Percentiles rank a stretch among this genome's conserved stretches.
These are phyloP conservation scores for Achlya flavicornis DNA, from an alignment of 2,888 invertebrate species.

Conservation along the genomic window DNA sequence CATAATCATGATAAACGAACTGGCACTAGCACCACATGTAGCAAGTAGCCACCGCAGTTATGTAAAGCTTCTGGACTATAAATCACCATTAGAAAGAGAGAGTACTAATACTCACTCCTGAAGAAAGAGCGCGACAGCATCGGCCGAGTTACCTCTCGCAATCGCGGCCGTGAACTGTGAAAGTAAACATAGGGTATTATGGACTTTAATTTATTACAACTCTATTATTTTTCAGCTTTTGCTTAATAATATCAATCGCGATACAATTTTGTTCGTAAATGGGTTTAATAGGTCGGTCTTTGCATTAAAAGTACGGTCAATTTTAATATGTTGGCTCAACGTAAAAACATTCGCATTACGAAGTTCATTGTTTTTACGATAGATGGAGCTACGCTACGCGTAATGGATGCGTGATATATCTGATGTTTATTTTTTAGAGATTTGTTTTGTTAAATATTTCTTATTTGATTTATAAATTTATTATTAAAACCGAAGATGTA, in stretches of 20 bases:
- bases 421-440: not conserved
- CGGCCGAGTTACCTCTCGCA: constrained; percentile 35
- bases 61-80: constrained; percentile 66
- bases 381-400: constrained; percentile 48
- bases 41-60: constrained; percentile 65
- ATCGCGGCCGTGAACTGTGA: constrained; percentile 69
- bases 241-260: constrained; percentile 14
- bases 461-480: no score
- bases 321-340: not conserved
- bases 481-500: no score
- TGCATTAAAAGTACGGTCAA: not conserved
- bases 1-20: constrained; percentile 70
- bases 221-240: constrained; percentile 41
- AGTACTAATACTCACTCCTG: constrained; percentile 26
- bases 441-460: not conserved
- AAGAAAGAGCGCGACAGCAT: constrained; percentile 42
- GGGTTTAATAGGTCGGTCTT: constrained; percentile 18
- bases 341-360: not conserved
- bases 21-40: constrained; percentile 59
- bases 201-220: constrained; percentile 52
- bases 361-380: constrained; percentile 25
- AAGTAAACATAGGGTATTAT: constrained; percentile 68
- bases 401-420: not conserved
- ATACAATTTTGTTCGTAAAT: constrained; percentile 20
- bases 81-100: constrained; percentile 66